Evolutionary conservation across 1,140 invertebrate genomes (phyloP).

Genomic region (Calliphora vicina): DNA sequence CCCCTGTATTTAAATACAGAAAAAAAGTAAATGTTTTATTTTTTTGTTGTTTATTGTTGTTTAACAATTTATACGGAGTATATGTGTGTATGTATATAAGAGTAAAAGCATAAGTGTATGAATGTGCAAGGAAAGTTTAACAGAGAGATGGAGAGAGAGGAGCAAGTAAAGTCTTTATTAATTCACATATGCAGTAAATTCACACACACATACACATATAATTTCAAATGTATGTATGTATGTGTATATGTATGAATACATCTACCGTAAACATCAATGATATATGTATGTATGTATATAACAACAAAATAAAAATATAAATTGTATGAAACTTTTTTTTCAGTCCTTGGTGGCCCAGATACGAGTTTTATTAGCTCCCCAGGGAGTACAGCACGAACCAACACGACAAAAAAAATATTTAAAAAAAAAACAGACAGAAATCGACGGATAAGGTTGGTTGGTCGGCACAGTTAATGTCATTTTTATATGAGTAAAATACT

Average conservation of each 20-base stretch:
- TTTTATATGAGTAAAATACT: background rate
- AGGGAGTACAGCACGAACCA: slow-evolving; percentile 10
- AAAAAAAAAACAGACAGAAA: background rate
- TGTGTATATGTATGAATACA: background rate
- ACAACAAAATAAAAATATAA: background rate
- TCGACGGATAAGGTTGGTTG: slow-evolving; percentile 3
- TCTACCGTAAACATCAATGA: background rate
- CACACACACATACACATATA: background rate
- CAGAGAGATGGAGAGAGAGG: background rate
- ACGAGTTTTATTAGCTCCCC: slow-evolving; percentile 28
- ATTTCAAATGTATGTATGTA: background rate
- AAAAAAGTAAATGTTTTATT: background rate
- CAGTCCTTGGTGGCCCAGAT: slow-evolving; percentile 28
- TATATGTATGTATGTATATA: background rate
- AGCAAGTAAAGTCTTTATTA: background rate
- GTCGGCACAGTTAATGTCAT: slow-evolving; percentile 12
- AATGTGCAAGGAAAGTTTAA: background rate
- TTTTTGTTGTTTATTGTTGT: no score
- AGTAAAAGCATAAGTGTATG: no score
- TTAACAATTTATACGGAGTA: no score
- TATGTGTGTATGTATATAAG: no score
- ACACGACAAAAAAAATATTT: background rate
- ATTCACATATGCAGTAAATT: slow-evolving; percentile 1
- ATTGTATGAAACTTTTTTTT: background rate
- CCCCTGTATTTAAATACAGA: background rate